Base-by-base conservation (phyloP, 2,113 vertebrate species). In the Dryoscopus gambensis region DNA sequence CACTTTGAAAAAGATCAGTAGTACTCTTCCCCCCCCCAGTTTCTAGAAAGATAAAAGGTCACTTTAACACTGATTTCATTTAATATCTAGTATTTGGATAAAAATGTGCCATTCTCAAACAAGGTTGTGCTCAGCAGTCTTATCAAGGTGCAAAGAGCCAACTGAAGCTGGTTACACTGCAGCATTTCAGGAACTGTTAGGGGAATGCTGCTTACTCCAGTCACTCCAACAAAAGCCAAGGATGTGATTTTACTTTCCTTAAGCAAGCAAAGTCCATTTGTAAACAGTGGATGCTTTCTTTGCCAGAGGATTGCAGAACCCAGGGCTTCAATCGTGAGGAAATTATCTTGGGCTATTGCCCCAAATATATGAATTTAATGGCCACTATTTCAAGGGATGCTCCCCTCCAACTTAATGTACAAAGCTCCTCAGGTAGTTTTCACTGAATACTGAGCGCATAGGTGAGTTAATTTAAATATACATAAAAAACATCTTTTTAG, bases 21-120 rank as follows among this genome's bases (percentile, higher is more conserved):
- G 98, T 98, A 97, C 81, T 93, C 92, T 96, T 95, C 95, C 91
- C 97, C 91, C 97, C 80, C 94, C 59, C 90, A 65, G 95, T 96
- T 95, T 97, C 95, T 98, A 97, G 96, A 98, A 97, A 98, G 96
- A 96, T 96, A 96, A 98, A 98, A 98, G 98, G 98, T 98, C 98
- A 98, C 98, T 98, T 98, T 95, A 98, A 98, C 97, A 98, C 97
- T 97, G 96, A 95, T 95, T 94, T 96, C 30, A 50, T 92, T 85
- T 92, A 65, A 89, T 96, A 94, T 82, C 97, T 94, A 93, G 87
- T 91, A 95, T 97, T 90, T 96, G 97, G 97, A 91, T 97, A 97
- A 95, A 96, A 97, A 96, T 88, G 85, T 96, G 96, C 97, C 90
- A 20, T 86, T 97, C 84, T 95, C 46, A 52, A 90, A 94, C 94